phyloP scores from a whole-genome alignment of 2,888 invertebrate genomes.

The Orchesella flavescens region DNA sequence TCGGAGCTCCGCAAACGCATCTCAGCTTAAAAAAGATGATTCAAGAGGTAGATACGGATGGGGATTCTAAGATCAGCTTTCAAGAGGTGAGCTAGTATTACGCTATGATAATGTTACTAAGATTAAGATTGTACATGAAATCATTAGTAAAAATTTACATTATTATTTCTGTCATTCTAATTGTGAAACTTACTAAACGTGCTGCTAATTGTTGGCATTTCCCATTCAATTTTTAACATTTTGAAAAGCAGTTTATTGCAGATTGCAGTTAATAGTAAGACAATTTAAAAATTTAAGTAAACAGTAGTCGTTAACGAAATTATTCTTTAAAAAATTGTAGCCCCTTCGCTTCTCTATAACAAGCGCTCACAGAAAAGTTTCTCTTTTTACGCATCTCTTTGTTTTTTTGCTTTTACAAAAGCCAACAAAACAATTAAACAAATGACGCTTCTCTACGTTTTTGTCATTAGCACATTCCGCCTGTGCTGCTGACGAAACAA shows the following conservation, averaged over 20 bases:
- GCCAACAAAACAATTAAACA: no score
- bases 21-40: conserved; percentile 96
- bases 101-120: background rate
- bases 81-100: conserved; percentile 80
- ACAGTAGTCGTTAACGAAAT: background rate
- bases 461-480: background rate
- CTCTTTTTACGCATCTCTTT: background rate
- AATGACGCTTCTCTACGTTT: background rate
- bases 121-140: no score
- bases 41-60: conserved; percentile 90
- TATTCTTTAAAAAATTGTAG: no score
- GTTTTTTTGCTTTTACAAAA: background rate
- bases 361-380: background rate
- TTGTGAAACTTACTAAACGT: no score
- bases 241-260: no score
- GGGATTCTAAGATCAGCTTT: conserved; percentile 90
- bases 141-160: no score
- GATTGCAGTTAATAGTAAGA: no score
- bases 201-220: background rate
- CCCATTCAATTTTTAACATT: background rate
- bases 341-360: no score
- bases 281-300: no score
- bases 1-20: conserved; percentile 97
- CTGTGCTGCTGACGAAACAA: no score
- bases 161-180: no score